Evolutionary conservation across 2,888 invertebrate species (phyloP).

Genomic region (Eupithecia vulgata): DNA sequence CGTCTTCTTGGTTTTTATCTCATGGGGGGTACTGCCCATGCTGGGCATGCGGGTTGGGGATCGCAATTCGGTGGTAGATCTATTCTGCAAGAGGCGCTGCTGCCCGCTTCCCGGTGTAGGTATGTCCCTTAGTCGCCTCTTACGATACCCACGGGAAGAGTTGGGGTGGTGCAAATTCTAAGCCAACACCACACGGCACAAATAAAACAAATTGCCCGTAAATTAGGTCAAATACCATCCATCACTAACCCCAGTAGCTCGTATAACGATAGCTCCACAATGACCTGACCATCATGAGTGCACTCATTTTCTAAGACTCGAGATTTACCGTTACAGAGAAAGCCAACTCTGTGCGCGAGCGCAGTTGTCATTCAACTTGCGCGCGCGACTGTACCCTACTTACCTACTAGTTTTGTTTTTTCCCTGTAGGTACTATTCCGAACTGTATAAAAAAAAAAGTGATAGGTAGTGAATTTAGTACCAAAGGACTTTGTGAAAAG

Average conservation of each 20-base stretch:
- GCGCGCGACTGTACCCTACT: conserved; percentile 39
- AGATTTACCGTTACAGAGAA: conserved; percentile 75
- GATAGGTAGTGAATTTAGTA: conserved; percentile 17
- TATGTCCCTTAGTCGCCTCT: no score
- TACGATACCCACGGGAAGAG: no score
- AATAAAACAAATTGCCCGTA: not conserved
- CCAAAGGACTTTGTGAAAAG: conserved; percentile 16
- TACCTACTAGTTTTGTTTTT: conserved; percentile 10
- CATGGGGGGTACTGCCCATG: no score
- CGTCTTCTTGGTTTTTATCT: no score
- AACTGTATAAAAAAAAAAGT: not conserved
- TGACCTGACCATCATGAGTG: conserved; percentile 17
- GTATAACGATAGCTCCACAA: not conserved
- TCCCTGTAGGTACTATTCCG: not conserved
- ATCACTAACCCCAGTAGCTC: not conserved
- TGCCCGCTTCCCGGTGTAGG: no score
- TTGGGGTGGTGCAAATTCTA: no score
- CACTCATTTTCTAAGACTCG: conserved; percentile 49
- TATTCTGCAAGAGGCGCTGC: no score
- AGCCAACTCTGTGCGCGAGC: conserved; percentile 60
- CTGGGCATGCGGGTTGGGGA: no score
- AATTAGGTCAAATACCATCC: not conserved
- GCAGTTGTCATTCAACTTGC: conserved; percentile 44
- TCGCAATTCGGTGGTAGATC: no score
- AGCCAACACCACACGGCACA: no score